phyloP scores from a whole-genome alignment of 1,140 invertebrate genomes.

The Hormaphis cornu region DNA sequence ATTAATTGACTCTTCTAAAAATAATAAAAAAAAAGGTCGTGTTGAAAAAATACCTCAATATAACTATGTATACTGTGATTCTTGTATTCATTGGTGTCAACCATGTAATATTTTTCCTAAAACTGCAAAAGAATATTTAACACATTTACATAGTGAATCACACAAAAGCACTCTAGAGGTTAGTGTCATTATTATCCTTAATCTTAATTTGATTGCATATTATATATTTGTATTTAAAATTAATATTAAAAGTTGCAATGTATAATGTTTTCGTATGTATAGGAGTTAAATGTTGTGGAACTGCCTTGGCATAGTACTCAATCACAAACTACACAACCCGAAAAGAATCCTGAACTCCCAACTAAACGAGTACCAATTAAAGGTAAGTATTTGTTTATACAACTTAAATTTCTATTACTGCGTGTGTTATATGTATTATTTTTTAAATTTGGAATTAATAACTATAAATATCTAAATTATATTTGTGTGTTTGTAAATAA shows the following conservation, averaged over 20 bases:
- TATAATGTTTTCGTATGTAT: too few relatives aligned
- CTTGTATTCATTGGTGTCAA: slow-evolving; percentile 78
- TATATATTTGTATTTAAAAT: too few relatives aligned
- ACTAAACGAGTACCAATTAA: slow-evolving; percentile 68
- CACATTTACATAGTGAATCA: slow-evolving; percentile 66
- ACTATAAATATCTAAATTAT: too few relatives aligned
- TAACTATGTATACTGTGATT: slow-evolving; percentile 76
- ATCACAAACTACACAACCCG: slow-evolving; percentile 45
- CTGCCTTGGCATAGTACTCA: slow-evolving; percentile 64
- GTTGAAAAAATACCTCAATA: slow-evolving; percentile 36
- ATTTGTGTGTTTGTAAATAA: too few relatives aligned
- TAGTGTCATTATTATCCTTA: slow-evolving; percentile 38
- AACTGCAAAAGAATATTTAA: slow-evolving; percentile 72
- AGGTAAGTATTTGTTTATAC: slow-evolving; percentile 46
- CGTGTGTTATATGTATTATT: not conserved
- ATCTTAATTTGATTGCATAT: too few relatives aligned
- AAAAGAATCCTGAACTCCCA: slow-evolving; percentile 58
- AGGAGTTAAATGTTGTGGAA: slow-evolving; percentile 57
- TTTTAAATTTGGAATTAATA: not conserved
- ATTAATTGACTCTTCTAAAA: not conserved
- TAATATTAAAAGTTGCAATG: too few relatives aligned
- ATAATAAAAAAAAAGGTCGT: slow-evolving; percentile 10
- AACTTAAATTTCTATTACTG: not conserved
- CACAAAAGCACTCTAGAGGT: slow-evolving; percentile 57
- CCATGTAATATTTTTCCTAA: slow-evolving; percentile 74